These are phyloP conservation scores for Blastomussa wellsi DNA, from an alignment of 92 coral and sea anemone genomes.

Conservation along the genomic window DNA sequence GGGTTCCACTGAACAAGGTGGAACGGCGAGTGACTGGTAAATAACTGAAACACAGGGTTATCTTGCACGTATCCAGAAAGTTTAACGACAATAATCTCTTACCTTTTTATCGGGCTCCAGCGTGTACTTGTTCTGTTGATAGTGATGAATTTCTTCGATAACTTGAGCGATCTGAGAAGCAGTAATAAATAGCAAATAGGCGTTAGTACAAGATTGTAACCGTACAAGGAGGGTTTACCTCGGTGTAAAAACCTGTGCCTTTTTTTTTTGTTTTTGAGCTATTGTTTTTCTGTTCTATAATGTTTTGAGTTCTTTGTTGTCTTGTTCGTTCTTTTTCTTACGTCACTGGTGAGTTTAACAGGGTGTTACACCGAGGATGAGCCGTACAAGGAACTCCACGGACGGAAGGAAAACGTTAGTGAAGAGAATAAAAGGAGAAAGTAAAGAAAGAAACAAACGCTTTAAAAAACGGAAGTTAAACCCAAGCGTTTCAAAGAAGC, in stretches of 20 bases:
- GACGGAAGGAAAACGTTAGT: too few relatives aligned
- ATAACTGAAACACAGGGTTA: neutral
- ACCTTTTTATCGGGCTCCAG: constrained; percentile 84
- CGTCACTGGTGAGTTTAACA: too few relatives aligned
- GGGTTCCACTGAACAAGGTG: too few relatives aligned
- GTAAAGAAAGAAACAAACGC: neutral
- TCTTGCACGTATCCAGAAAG: neutral
- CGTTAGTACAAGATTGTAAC: neutral
- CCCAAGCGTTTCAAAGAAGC: neutral
- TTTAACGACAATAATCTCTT: neutral
- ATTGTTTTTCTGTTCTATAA: too few relatives aligned
- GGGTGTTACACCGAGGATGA: too few relatives aligned
- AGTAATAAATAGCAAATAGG: neutral
- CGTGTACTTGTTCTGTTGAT: constrained; percentile 81
- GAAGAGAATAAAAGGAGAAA: too few relatives aligned
- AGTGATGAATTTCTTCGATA: constrained; percentile 90
- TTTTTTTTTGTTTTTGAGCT: too few relatives aligned
- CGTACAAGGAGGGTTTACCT: too few relatives aligned
- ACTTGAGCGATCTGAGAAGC: constrained; percentile 88
- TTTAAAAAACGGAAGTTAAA: neutral
- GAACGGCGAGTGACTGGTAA: too few relatives aligned
- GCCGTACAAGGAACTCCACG: neutral
- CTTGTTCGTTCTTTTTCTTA: too few relatives aligned
- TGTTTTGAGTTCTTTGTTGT: too few relatives aligned
- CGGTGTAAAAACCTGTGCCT: too few relatives aligned